phyloP scores from a whole-genome alignment of 2,797 vertebrate genomes.

The Mus caroli region DNA sequence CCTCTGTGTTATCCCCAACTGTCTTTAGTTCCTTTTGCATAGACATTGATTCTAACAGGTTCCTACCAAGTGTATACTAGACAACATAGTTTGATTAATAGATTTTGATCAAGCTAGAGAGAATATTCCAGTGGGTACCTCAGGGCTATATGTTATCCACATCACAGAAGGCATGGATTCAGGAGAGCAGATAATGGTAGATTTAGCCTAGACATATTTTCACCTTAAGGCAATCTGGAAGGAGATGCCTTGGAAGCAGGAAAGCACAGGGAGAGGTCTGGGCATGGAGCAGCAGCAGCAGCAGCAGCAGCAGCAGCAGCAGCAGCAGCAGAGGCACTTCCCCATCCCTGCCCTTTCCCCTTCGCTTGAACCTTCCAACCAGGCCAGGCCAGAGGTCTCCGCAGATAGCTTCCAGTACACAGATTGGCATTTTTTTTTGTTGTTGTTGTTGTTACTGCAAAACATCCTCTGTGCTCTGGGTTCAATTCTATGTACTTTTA shows the following conservation, averaged over 20 bases:
- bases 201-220: not conserved
- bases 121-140: not conserved
- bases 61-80: slow-evolving; percentile 15
- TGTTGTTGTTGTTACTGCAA: too few relatives aligned
- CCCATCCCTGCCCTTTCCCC: too few relatives aligned
- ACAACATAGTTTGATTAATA: slow-evolving; percentile 35
- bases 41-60: slow-evolving; percentile 34
- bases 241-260: not conserved
- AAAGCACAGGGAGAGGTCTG: not conserved
- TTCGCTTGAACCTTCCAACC: too few relatives aligned
- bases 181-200: not conserved
- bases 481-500: too few relatives aligned
- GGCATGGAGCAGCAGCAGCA: not conserved
- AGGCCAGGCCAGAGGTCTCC: too few relatives aligned
- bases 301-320: too few relatives aligned
- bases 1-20: not conserved
- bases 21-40: not conserved
- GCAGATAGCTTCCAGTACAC: too few relatives aligned
- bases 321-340: too few relatives aligned
- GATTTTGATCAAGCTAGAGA: slow-evolving; percentile 38
- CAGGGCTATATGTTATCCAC: not conserved
- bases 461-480: too few relatives aligned
- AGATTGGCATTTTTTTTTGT: too few relatives aligned
- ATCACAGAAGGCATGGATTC: not conserved
- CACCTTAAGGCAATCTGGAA: not conserved